Evolutionary conservation across 2,113 vertebrate species (phyloP), one percentile per base, ranked within the genome.

Genomic region (Hippocampus barbouri): DNA sequence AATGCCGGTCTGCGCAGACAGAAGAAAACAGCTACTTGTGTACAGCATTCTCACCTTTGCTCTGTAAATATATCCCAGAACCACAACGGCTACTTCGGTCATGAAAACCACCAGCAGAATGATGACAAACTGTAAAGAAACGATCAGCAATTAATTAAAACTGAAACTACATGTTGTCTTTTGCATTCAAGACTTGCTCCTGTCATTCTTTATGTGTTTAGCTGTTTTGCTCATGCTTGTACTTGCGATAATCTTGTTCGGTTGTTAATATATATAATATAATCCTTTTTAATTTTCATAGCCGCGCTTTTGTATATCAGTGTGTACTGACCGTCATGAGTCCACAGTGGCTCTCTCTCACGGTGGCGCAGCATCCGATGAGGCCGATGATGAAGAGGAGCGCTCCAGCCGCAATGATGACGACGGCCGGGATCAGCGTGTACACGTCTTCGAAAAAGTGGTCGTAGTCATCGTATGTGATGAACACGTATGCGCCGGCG

Each of bases 361-460:
- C 95, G 0, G 96, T 98, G 5, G 97, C 97, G 0, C 95, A 98
- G 91, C 97, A 98, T 2, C 97, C 97, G 14, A 98, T 96, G 0
- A 98, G 91, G 3, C 97, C 97, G 3, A 97, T 96, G 12, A 98
- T 92, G 74, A 98, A 98, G 0, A 98, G 93, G 34, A 98, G 92
- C 0, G 95, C 93, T n/a, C 97, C 97, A 1, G 94, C 96, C 0
- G 92, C 96, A 49, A 98, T 97, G 82, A 98, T 98, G 53, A 94
- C 90, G 3, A 98, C 94, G 0, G 96, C 96, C 47, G 96, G 96
- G 73, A 98, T 93, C 16, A 98, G 90, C 0, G 96, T 98, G 72
- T 98, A 98, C 45, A 97, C 92, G 7, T 98, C 96, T 84, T 98
- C 94, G 68, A 98, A 97, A 92, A 98, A 98, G 75, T 98, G 96